Conservation (phyloP, 2,113 vertebrate genomes). For the Eurystomus gularis region DNA sequence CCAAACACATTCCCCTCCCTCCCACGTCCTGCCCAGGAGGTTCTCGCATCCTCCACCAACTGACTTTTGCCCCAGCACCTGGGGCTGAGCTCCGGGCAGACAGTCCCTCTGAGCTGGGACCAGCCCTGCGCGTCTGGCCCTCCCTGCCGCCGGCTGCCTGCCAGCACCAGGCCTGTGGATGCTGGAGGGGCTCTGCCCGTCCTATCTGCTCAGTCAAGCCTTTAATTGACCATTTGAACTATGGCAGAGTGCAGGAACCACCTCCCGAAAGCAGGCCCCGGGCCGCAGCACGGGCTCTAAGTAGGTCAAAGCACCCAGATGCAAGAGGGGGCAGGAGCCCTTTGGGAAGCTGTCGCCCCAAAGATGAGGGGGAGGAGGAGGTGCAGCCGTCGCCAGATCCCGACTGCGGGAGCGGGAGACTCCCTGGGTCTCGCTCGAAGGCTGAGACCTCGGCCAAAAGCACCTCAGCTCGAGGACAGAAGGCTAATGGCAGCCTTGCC, state of each 20-base stretch:
- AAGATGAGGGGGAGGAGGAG: background rate
- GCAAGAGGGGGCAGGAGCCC: background rate
- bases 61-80: background rate
- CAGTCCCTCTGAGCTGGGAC: background rate
- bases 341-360: background rate
- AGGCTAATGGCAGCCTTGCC: slow-evolving; percentile 30
- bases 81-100: background rate
- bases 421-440: background rate
- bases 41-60: background rate
- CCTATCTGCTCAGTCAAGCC: slow-evolving; percentile 65
- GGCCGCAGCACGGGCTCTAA: background rate
- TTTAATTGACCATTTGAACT: slow-evolving; percentile 63
- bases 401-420: background rate
- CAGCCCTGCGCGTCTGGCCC: background rate
- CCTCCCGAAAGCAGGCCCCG: slow-evolving; percentile 8
- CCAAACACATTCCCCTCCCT: background rate
- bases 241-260: background rate
- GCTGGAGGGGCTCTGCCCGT: slow-evolving; percentile 25
- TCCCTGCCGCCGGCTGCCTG: background rate
- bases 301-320: slow-evolving; percentile 51
- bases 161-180: background rate
- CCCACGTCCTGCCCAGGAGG: background rate
- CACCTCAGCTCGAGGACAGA: background rate
- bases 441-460: background rate
- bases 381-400: rapidly evolving